phyloP scores from a whole-genome alignment of 2,113 vertebrate genomes.

The Ctenomys sociabilis region DNA sequence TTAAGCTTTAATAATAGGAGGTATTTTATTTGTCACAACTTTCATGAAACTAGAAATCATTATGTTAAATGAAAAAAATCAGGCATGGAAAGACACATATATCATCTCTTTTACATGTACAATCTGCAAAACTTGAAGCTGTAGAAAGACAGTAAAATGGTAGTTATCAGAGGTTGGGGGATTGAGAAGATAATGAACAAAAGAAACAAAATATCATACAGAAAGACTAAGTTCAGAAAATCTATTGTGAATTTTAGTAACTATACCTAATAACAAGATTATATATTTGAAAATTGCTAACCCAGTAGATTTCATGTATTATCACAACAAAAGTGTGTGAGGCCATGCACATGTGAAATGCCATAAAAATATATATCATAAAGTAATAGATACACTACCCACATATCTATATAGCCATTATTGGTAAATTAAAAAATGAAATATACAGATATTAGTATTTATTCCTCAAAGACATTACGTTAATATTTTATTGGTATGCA shows the following conservation, averaged over 20 bases:
- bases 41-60: not conserved
- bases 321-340: not conserved
- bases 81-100: not conserved
- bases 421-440: not conserved
- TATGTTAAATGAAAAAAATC: not conserved
- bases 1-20: not conserved
- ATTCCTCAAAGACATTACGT: not conserved
- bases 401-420: not conserved
- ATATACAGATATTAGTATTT: not conserved
- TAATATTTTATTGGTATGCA: not conserved
- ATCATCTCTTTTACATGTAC: not conserved
- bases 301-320: not conserved
- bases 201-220: not conserved
- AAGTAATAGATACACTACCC: too few species aligned
- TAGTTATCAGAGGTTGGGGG: not conserved
- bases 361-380: not conserved
- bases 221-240: not conserved
- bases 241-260: not conserved
- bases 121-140: not conserved
- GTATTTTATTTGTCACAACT: not conserved
- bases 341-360: not conserved
- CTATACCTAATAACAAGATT: not conserved
- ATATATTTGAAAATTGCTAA: not conserved
- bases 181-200: not conserved
- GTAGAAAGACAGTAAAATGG: not conserved